phyloP scores from a whole-genome alignment of 2,113 vertebrate genomes.

The Brachypodius melanocephalos region DNA sequence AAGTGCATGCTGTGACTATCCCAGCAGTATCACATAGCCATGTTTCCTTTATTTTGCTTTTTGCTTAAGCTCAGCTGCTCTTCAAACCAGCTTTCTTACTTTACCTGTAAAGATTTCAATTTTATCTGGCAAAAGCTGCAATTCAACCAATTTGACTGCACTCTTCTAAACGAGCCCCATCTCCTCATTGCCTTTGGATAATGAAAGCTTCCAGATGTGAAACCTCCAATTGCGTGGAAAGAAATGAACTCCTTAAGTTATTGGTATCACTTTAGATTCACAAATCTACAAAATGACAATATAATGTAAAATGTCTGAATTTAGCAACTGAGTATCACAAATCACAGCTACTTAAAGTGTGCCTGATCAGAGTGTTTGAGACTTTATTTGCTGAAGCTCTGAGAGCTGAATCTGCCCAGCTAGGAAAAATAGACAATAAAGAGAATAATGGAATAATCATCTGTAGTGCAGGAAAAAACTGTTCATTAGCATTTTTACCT shows the following conservation, averaged over 20 bases:
- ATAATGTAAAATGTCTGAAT: neutral
- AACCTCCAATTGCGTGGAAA: neutral
- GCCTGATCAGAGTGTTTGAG: neutral
- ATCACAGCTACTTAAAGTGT: neutral
- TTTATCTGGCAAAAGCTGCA: neutral
- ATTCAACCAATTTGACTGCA: neutral
- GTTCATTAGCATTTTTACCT: neutral
- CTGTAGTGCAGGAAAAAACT: neutral
- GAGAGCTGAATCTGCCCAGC: neutral
- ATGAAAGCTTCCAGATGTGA: neutral
- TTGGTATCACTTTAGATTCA: neutral
- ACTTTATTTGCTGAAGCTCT: neutral
- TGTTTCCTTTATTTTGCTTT: neutral
- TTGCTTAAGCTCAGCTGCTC: neutral
- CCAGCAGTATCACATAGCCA: neutral
- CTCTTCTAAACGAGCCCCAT: neutral
- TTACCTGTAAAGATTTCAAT: neutral
- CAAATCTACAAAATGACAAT: neutral
- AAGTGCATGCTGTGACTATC: neutral
- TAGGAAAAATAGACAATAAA: neutral
- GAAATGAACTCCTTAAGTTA: neutral
- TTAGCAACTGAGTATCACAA: neutral
- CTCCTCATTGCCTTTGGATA: neutral
- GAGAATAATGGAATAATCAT: neutral
- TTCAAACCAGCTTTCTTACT: neutral